Evolutionary conservation across 2,113 vertebrate species (phyloP).

Genomic region (Saccopteryx leptura): DNA sequence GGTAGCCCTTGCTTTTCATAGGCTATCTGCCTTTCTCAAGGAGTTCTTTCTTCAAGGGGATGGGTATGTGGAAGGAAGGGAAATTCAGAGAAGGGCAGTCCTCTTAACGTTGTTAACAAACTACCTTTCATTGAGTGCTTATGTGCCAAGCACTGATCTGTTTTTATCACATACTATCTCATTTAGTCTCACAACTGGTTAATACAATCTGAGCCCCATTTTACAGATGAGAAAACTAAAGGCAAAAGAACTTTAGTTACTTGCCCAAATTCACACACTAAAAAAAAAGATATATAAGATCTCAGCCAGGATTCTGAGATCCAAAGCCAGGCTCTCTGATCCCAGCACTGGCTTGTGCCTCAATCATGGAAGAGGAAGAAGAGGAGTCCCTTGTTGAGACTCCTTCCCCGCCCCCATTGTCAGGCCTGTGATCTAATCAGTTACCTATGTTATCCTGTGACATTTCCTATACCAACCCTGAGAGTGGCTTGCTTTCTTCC

Average conservation of each 20-base stretch:
- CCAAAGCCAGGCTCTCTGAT: neutral
- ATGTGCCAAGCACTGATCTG: neutral
- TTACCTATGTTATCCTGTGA: neutral
- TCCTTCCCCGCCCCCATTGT: too few relatives aligned
- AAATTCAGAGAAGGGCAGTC: neutral
- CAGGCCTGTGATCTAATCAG: neutral
- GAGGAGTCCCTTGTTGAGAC: neutral
- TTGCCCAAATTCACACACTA: slow-evolving; percentile 1
- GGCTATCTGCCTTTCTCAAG: neutral
- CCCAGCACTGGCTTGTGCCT: neutral
- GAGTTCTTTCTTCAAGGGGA: neutral
- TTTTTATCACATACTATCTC: neutral
- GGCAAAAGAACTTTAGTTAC: neutral
- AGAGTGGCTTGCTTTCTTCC: neutral
- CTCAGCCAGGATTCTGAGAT: neutral
- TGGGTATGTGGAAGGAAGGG: neutral
- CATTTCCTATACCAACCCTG: neutral
- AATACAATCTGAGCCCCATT: neutral
- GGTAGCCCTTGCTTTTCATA: neutral
- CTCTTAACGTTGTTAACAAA: neutral
- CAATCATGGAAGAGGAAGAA: neutral
- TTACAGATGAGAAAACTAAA: slow-evolving; percentile 40
- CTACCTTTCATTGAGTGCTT: neutral
- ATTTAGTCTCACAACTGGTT: neutral
- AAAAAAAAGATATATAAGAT: neutral